Base-by-base conservation (phyloP, 1,140 invertebrate genomes). In the Drosophila pandora region DNA sequence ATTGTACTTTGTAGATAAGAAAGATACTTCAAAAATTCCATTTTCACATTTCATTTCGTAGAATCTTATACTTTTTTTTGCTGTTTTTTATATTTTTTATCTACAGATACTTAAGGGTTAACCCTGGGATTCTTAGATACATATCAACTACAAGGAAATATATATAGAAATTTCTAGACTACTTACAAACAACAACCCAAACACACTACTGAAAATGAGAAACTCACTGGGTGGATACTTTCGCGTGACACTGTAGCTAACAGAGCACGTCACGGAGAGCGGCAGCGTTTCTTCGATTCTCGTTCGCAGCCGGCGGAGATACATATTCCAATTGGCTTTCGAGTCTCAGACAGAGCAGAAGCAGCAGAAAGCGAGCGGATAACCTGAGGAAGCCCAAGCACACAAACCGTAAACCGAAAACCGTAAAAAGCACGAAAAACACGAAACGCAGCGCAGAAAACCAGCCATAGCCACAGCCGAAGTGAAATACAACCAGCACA, bases 351-450 rank as follows among this genome's bases (percentile, higher is more conserved):
- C 55, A 58, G 41, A 32, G 55, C 25, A 43, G 41, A 43, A 43
- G 41, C 41, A 43, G 7, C 43, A 47, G 17, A 47, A 47, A 21
- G 43, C 43, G 43, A 47, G 41, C 41, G 41, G 41, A 43, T 43
- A 47, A 72, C 62, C 17, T 6, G 10, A 22, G 23, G 21, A 47
- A 23, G 21, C 43, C 7, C 45, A 54, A 73, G 34, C 53, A 45
- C 53, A 45, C 28, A 43, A 64, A 49, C 37, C 39, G 30, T 9
- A 32, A 21, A 4, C 17, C 67, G 30, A 17, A 43, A 43, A 21
- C 41, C 41, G 34, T 37, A 43, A 43, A 43, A 43, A 43, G 41
- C 41, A 43, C n/a, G n/a, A 43, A 21, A 17, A 43, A 21, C 41
- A 43, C n/a, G n/a, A 43, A 43, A 43, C n/a, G 41, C 41, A 43